Conservation (phyloP, 53 echinoderm and acorn worm species). For the Henricia sp. region DNA sequence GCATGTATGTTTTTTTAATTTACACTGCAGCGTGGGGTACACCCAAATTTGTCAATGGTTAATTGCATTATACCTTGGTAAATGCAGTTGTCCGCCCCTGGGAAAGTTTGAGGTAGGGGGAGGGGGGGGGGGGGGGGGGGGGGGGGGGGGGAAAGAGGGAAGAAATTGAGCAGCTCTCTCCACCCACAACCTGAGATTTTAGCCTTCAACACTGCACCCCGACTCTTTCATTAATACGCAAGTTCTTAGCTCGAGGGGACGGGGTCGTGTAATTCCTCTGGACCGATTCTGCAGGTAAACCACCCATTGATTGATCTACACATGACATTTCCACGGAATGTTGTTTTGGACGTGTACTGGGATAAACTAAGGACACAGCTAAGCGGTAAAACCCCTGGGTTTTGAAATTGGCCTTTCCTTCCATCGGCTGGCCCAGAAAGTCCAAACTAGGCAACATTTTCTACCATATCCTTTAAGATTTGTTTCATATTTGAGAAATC, state of each 20-base stretch:
- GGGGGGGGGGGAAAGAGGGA: no score
- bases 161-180: no score
- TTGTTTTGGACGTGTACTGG: conserved; percentile 16
- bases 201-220: conserved; percentile 39
- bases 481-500: no score
- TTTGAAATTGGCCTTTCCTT: background rate
- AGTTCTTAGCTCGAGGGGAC: background rate
- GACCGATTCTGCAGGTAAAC: conserved; percentile 24
- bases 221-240: background rate
- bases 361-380: background rate
- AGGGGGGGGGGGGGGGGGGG: no score
- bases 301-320: conserved; percentile 30
- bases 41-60: no score
- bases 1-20: no score
- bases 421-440: background rate
- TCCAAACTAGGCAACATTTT: no score
- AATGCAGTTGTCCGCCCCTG: no score
- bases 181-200: conserved; percentile 16
- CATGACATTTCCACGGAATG: conserved; percentile 40
- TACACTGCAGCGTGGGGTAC: no score
- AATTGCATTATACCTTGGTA: no score
- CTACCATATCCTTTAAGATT: no score
- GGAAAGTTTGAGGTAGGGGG: no score
- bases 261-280: conserved; percentile 36
- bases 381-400: background rate